phyloP scores from a whole-genome alignment of 2,888 invertebrate species.

The Euclidia mi region DNA sequence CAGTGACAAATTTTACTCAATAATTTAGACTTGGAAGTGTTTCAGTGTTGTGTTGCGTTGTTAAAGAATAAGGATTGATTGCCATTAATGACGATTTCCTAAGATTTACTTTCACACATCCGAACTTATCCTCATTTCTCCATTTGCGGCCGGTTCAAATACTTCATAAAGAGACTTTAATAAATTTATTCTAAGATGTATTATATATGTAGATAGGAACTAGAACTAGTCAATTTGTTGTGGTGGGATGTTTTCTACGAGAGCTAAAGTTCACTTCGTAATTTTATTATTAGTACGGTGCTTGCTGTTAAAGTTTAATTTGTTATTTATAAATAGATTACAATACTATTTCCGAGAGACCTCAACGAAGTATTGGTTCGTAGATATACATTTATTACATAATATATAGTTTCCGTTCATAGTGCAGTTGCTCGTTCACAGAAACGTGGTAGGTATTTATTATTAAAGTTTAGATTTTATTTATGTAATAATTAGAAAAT shows the following conservation, averaged over 20 bases:
- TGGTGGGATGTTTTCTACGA: slow-evolving; percentile 87
- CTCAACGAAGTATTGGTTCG: slow-evolving; percentile 78
- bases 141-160: slow-evolving; percentile 87
- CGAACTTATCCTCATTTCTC: slow-evolving; percentile 64
- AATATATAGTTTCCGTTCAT: slow-evolving; percentile 61
- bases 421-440: slow-evolving; percentile 63
- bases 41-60: slow-evolving; percentile 69
- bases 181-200: slow-evolving; percentile 76
- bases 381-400: too few species aligned
- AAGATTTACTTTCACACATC: slow-evolving; percentile 62
- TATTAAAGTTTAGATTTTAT: slow-evolving; percentile 69
- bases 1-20: slow-evolving; percentile 59
- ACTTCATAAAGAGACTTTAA: slow-evolving; percentile 80
- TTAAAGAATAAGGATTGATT: slow-evolving; percentile 66
- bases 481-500: slow-evolving; percentile 62
- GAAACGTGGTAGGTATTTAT: slow-evolving; percentile 58
- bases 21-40: slow-evolving; percentile 40
- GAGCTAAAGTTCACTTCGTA: slow-evolving; percentile 81
- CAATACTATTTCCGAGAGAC: slow-evolving; percentile 70
- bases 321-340: slow-evolving; percentile 71
- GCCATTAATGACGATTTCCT: slow-evolving; percentile 60
- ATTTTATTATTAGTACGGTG: slow-evolving; percentile 85
- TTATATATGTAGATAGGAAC: slow-evolving; percentile 82
- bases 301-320: slow-evolving; percentile 84
- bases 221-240: slow-evolving; percentile 89